Evolutionary conservation across 35 echinoderm and acorn worm genomes (phyloP).

Genomic region (Apostichopus japonicus): DNA sequence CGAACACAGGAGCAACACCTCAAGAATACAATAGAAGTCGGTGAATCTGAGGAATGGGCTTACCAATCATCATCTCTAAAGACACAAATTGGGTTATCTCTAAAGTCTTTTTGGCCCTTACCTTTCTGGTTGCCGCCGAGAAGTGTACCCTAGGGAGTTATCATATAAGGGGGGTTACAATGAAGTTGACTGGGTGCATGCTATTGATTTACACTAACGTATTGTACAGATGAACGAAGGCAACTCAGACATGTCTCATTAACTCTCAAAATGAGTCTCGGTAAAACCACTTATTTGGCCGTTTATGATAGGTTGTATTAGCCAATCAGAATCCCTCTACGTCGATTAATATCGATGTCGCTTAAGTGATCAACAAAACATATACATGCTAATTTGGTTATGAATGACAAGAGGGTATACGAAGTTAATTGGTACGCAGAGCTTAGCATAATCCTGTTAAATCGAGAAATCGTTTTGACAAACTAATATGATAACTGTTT

Average conservation of each 20-base stretch:
- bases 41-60: conserved; percentile 18
- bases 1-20: conserved; percentile 34
- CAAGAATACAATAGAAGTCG: conserved; percentile 45
- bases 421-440: conserved; percentile 50
- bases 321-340: conserved; percentile 15
- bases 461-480: conserved; percentile 42
- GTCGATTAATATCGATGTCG: background rate
- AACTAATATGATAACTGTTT: conserved; percentile 12
- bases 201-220: conserved; percentile 49
- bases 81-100: conserved; percentile 61
- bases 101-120: conserved; percentile 25
- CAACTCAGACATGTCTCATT: conserved; percentile 48
- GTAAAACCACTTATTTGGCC: conserved; percentile 50
- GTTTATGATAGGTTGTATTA: conserved; percentile 3
- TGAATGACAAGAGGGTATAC: conserved; percentile 40
- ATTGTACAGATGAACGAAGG: conserved; percentile 35
- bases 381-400: conserved; percentile 57
- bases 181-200: background rate
- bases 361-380: conserved; percentile 51
- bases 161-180: background rate
- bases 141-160: conserved; percentile 37
- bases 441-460: conserved; percentile 38
- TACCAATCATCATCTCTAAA: conserved; percentile 46
- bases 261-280: conserved; percentile 35
- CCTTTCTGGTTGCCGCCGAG: conserved; percentile 53